Evolutionary conservation across 2,888 invertebrate genomes (phyloP).

Genomic region (Mellilla xanthometata): DNA sequence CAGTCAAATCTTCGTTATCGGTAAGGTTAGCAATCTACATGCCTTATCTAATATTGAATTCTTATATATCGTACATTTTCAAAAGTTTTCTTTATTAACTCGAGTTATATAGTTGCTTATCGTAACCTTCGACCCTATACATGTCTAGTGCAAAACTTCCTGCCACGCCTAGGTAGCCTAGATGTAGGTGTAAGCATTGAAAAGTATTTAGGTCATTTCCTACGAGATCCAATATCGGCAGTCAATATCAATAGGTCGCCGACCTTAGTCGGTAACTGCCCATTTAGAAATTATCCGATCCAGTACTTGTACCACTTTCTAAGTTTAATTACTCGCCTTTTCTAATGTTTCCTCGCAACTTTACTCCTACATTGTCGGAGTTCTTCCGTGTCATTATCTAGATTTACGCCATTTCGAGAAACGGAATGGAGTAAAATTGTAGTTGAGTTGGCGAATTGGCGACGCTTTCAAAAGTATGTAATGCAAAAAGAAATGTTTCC

Average conservation of each 20-base stretch:
- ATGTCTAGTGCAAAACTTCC: too few species aligned
- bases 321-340: constrained; percentile 67
- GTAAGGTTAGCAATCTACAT: too few species aligned
- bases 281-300: constrained; percentile 63
- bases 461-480: constrained; percentile 17
- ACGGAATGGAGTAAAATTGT: neutral
- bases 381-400: constrained; percentile 67
- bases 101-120: too few species aligned
- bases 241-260: constrained; percentile 40
- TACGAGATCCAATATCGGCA: constrained; percentile 27
- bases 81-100: too few species aligned
- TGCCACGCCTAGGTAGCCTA: too few species aligned
- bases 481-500: constrained; percentile 34
- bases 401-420: constrained; percentile 41
- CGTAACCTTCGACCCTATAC: too few species aligned
- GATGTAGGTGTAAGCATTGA: neutral
- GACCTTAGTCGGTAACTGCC: constrained; percentile 51
- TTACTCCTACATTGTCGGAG: constrained; percentile 55
- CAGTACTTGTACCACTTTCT: constrained; percentile 62
- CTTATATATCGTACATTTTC: too few species aligned
- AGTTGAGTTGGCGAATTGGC: constrained; percentile 21
- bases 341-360: constrained; percentile 48
- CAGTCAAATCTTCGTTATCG: too few species aligned
- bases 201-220: constrained; percentile 24
- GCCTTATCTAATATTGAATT: too few species aligned